A percentile compares a stretch with the other conserved stretches of the same genome.
These are phyloP conservation scores for Sipha maydis DNA, from an alignment of 2,888 invertebrate genomes.

Conservation along the genomic window DNA sequence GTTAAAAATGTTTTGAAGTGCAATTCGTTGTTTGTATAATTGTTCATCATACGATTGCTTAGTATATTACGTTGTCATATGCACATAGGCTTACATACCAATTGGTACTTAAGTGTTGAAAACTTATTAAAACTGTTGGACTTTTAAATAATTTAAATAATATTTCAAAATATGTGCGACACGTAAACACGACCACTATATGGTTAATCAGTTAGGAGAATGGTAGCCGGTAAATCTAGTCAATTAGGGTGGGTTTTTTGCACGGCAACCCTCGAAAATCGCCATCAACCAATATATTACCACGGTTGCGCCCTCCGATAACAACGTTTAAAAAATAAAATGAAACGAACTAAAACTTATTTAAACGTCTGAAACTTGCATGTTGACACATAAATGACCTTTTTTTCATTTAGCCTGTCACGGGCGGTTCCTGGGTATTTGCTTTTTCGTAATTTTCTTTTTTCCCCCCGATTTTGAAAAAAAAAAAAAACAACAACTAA, in stretches of 20 bases:
- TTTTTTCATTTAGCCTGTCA: slow-evolving; percentile 62
- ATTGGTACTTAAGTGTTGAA: too few relatives aligned
- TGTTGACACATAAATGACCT: slow-evolving; percentile 61
- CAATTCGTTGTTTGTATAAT: too few relatives aligned
- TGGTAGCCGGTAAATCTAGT: slow-evolving; percentile 52
- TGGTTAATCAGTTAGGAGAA: slow-evolving; percentile 37
- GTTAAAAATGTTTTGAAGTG: too few relatives aligned
- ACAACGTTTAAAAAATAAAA: slow-evolving; percentile 50
- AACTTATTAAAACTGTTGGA: too few relatives aligned
- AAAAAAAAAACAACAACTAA: slow-evolving; percentile 21
- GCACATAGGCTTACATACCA: too few relatives aligned
- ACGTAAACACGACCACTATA: slow-evolving; percentile 11
- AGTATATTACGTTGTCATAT: too few relatives aligned
- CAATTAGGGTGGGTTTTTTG: slow-evolving; percentile 53
- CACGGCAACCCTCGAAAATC: slow-evolving; percentile 39
- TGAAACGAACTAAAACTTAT: slow-evolving; percentile 51
- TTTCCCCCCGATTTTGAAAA: not conserved
- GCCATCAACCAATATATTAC: slow-evolving; percentile 51
- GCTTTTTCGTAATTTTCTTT: slow-evolving; percentile 47
- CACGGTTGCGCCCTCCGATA: slow-evolving; percentile 23
- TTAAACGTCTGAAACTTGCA: slow-evolving; percentile 51
- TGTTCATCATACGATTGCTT: too few relatives aligned
- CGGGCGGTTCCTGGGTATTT: slow-evolving; percentile 15
- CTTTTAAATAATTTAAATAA: not conserved
- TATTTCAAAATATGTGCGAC: slow-evolving; percentile 19